phyloP scores from a whole-genome alignment of 2,888 invertebrate genomes.

The Melanchra persicariae region DNA sequence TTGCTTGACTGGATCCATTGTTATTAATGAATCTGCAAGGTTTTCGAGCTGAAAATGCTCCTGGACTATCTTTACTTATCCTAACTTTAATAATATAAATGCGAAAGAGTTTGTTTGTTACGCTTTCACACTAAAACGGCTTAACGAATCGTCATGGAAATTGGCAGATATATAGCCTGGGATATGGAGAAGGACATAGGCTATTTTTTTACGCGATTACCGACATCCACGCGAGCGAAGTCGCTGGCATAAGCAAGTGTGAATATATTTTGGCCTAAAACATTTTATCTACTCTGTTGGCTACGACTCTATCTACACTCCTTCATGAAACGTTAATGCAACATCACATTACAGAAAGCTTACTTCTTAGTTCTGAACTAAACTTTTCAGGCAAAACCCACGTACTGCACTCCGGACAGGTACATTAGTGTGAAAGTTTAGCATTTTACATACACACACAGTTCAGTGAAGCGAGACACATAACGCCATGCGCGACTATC shows the following conservation, averaged over 20 bases:
- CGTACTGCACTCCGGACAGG: constrained; percentile 49
- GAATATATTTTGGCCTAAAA: too few species aligned
- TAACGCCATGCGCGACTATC: constrained; percentile 12
- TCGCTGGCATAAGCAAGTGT: too few species aligned
- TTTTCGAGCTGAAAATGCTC: not conserved
- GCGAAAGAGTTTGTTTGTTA: too few species aligned
- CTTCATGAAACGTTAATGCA: constrained; percentile 2
- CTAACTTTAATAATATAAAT: too few species aligned
- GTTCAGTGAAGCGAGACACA: constrained; percentile 32
- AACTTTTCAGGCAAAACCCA: constrained; percentile 38
- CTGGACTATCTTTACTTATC: too few species aligned
- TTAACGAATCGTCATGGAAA: too few species aligned
- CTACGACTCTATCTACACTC: not conserved
- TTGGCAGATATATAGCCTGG: too few species aligned
- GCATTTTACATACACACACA: constrained; percentile 49
- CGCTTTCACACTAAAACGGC: too few species aligned
- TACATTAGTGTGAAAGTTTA: constrained; percentile 47
- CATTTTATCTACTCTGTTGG: not conserved
- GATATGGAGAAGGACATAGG: too few species aligned
- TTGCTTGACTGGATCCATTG: not conserved
- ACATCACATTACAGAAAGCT: constrained; percentile 28
- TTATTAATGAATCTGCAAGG: not conserved
- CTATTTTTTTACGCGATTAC: too few species aligned
- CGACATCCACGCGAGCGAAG: too few species aligned
- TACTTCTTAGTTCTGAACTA: constrained; percentile 26